These are phyloP conservation scores for Campoplex nolae DNA, from an alignment of 2,888 invertebrate species.

Conservation along the genomic window DNA sequence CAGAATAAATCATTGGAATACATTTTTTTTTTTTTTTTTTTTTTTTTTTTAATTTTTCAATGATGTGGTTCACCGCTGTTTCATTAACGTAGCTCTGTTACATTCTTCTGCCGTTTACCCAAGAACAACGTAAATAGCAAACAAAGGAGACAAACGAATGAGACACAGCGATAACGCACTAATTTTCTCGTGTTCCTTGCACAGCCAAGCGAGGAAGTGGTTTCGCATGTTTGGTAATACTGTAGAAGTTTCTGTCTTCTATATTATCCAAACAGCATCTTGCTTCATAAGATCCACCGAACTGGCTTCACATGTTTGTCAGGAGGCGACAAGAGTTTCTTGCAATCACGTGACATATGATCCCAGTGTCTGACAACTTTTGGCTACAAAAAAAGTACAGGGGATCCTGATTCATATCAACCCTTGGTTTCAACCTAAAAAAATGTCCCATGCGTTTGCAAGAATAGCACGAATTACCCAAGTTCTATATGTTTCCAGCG, in stretches of 20 bases:
- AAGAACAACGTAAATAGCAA: neutral
- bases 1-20: too few species aligned
- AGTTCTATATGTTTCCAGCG: neutral
- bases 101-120: neutral
- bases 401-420: neutral
- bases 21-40: too few species aligned
- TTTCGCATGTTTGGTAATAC: slow-evolving; percentile 28
- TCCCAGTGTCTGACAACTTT: neutral
- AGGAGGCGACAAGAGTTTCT: slow-evolving; percentile 9
- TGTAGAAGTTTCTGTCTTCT: slow-evolving; percentile 24
- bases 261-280: slow-evolving; percentile 26
- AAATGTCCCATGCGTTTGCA: neutral
- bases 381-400: neutral
- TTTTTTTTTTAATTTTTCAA: too few species aligned
- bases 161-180: slow-evolving; percentile 17
- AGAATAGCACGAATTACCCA: neutral
- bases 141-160: slow-evolving; percentile 9
- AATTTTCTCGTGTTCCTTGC: slow-evolving; percentile 18
- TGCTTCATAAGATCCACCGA: neutral
- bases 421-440: neutral
- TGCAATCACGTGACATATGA: slow-evolving; percentile 15
- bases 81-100: neutral
- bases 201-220: slow-evolving; percentile 52
- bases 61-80: neutral
- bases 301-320: slow-evolving; percentile 7